A percentile compares a stretch with the other conserved stretches of the same genome.
Conservation (phyloP, 2,888 invertebrate genomes). For the Beris chalybata region DNA sequence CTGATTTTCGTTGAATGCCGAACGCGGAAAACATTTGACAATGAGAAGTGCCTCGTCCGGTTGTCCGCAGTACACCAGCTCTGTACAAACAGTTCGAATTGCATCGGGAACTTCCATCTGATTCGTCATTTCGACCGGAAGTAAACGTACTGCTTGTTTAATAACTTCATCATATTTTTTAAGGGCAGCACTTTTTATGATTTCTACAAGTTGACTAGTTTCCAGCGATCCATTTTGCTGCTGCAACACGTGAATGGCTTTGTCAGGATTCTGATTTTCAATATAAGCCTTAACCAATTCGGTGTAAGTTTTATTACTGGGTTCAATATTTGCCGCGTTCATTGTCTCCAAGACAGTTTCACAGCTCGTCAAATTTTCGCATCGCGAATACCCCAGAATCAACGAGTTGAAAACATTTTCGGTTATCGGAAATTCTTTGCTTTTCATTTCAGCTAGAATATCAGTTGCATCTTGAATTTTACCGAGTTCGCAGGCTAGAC, state of each 20-base stretch:
- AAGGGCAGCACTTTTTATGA: slow-evolving; percentile 41
- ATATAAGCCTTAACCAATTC: slow-evolving; percentile 59
- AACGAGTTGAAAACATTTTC: slow-evolving; percentile 64
- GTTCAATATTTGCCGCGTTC: slow-evolving; percentile 60
- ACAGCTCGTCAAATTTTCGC: slow-evolving; percentile 55
- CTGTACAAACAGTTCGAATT: slow-evolving; percentile 56
- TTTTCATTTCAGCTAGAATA: slow-evolving; percentile 65
- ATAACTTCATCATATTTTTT: slow-evolving; percentile 37
- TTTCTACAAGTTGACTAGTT: slow-evolving; percentile 45
- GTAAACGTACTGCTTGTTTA: slow-evolving; percentile 43
- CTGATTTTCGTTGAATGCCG: slow-evolving; percentile 52
- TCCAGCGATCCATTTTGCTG: slow-evolving; percentile 43
- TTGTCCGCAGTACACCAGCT: slow-evolving; percentile 59
- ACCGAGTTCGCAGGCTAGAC: slow-evolving; percentile 61
- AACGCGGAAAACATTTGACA: slow-evolving; percentile 47
- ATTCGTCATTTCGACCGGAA: slow-evolving; percentile 46
- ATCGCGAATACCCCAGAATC: slow-evolving; percentile 60
- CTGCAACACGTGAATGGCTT: slow-evolving; percentile 45
- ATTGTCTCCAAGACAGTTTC: slow-evolving; percentile 62
- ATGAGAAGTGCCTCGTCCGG: slow-evolving; percentile 59
- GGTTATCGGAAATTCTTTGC: slow-evolving; percentile 58
- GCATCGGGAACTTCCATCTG: slow-evolving; percentile 46
- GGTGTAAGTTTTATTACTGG: slow-evolving; percentile 58
- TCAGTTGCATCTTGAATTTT: slow-evolving; percentile 61
- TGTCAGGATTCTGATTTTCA: slow-evolving; percentile 55